phyloP scores from a whole-genome alignment of 37 sponge, comb jelly and placozoan species.

The Corticium candelabrum region DNA sequence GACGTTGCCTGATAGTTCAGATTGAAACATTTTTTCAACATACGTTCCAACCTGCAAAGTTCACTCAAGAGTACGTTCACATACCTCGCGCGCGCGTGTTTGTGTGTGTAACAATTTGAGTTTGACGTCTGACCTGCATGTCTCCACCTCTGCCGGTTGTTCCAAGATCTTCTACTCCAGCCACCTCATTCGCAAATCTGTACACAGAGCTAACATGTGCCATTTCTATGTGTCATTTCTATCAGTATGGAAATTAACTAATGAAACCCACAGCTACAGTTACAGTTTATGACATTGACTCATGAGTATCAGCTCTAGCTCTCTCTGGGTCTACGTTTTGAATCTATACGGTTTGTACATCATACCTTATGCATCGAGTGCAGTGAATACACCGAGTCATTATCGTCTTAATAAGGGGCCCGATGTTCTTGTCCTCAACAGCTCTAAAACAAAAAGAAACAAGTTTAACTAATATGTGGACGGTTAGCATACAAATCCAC shows the following conservation, averaged over 20 bases:
- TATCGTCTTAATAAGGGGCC: conserved; percentile 95
- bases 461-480: background rate
- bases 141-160: conserved; percentile 93
- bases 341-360: too few species aligned
- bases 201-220: background rate
- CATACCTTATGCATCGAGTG: conserved; percentile 82
- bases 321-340: too few species aligned
- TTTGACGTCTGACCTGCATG: conserved; percentile 60
- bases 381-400: conserved; percentile 99
- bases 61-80: background rate
- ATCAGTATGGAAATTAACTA: background rate
- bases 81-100: background rate
- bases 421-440: conserved; percentile 97
- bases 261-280: background rate
- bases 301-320: too few species aligned
- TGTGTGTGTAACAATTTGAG: background rate
- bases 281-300: too few species aligned
- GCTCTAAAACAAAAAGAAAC: conserved; percentile 30
- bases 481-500: too few species aligned
- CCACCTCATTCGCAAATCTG: conserved; percentile 90
- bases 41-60: conserved; percentile 75
- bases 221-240: background rate
- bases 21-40: conserved; percentile 86
- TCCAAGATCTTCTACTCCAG: conserved; percentile 92
- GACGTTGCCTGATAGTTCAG: conserved; percentile 90